These are phyloP conservation scores for Lates calcarifer DNA, from an alignment of 2,113 vertebrate species.

Conservation along the genomic window DNA sequence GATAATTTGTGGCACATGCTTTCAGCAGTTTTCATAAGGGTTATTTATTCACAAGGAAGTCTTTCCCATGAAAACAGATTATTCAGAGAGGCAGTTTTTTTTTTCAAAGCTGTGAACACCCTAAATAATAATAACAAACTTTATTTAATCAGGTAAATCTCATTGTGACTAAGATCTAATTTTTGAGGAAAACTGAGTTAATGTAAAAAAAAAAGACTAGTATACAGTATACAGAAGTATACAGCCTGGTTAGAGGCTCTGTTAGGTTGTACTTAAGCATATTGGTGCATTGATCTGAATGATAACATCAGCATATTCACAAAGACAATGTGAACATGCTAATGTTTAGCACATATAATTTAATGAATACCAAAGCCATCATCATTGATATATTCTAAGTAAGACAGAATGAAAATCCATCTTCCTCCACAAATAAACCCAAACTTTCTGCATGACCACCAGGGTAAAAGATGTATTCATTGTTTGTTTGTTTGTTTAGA, in stretches of 20 bases:
- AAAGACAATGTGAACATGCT: background rate
- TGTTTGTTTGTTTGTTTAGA: background rate
- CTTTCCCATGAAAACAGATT: background rate
- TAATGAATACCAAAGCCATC: background rate
- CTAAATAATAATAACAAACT: background rate
- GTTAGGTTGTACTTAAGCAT: background rate
- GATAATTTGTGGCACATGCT: no score
- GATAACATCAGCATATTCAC: background rate
- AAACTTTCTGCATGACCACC: background rate
- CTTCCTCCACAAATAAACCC: background rate
- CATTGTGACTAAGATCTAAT: background rate
- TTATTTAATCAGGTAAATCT: constrained; percentile 1
- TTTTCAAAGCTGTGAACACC: constrained; percentile 6
- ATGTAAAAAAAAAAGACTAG: background rate
- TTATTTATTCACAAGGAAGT: background rate
- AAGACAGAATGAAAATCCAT: background rate
- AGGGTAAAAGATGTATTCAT: background rate
- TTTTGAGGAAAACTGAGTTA: background rate
- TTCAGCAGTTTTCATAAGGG: no score
- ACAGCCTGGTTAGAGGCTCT: background rate
- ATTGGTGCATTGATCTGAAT: no score
- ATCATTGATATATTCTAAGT: background rate
- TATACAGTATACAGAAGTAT: no score
- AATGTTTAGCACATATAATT: background rate
- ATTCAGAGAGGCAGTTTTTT: background rate